These are phyloP conservation scores for Orycteropus afer DNA, from an alignment of 2,113 vertebrate species.

Conservation along the genomic window DNA sequence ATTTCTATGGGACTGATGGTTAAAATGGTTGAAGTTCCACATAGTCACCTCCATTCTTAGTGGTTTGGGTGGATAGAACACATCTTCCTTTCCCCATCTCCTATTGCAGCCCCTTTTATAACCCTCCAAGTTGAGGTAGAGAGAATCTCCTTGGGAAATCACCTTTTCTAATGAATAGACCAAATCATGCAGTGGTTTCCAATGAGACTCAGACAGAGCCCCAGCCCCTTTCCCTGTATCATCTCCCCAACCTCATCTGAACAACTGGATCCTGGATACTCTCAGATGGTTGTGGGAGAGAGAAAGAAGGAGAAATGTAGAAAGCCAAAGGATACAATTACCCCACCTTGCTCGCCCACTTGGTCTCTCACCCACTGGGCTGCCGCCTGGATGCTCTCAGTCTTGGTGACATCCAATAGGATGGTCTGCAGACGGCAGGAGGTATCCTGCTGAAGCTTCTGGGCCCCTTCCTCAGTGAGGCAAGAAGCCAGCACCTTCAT, in stretches of 20 bases:
- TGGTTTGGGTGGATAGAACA: background rate
- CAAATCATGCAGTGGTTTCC: background rate
- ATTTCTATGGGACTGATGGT: background rate
- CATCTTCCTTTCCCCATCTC: background rate
- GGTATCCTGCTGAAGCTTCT: constrained; percentile 82
- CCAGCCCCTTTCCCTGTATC: background rate
- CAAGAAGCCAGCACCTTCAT: constrained; percentile 91
- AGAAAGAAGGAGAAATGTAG: background rate
- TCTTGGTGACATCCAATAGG: constrained; percentile 88
- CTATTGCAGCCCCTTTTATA: background rate
- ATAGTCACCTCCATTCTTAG: background rate
- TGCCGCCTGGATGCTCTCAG: constrained; percentile 83
- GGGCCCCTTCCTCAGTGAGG: constrained; percentile 86
- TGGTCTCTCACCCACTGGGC: constrained; percentile 84
- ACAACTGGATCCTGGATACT: background rate
- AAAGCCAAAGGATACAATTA: background rate
- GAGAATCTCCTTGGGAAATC: background rate
- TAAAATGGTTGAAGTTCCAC: background rate
- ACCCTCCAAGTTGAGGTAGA: background rate
- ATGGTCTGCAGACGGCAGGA: constrained; percentile 86
- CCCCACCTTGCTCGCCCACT: constrained; percentile 89
- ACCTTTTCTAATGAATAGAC: background rate
- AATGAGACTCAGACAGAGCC: background rate
- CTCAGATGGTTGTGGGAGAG: background rate
- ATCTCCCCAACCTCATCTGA: background rate